Conservation (phyloP, 2,113 vertebrate species). For the Actenoides lindsayi region DNA sequence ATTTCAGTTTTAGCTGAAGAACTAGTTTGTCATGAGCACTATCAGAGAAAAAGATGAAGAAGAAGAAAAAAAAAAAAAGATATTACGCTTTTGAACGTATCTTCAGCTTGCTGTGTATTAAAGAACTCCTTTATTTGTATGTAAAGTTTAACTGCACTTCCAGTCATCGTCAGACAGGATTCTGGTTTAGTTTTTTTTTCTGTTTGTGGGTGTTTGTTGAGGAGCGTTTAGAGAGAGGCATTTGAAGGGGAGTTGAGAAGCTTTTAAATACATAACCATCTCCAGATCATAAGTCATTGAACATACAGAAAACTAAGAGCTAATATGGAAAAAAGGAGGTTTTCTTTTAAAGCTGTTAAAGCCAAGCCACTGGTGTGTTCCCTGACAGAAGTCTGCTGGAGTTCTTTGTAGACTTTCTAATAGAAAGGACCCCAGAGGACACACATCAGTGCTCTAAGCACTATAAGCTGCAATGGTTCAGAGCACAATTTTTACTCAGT, state of each 20-base stretch:
- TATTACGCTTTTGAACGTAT: neutral
- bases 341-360: neutral
- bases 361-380: neutral
- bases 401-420: no score
- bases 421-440: neutral
- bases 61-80: neutral
- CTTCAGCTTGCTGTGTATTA: neutral
- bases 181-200: neutral
- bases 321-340: neutral
- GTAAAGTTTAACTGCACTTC: neutral
- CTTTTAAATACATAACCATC: neutral
- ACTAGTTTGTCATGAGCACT: neutral
- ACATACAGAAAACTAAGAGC: neutral
- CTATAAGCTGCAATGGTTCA: neutral
- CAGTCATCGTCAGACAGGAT: neutral
- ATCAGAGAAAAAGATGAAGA: neutral
- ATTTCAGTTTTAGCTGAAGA: neutral
- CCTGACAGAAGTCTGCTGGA: neutral
- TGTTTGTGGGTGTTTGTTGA: neutral
- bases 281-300: neutral
- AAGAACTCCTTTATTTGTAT: neutral
- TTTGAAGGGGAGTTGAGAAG: neutral
- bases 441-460: neutral
- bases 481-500: neutral
- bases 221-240: neutral